Evolutionary conservation across 2,888 invertebrate species (phyloP).

Genomic region (Serripes groenlandicus): DNA sequence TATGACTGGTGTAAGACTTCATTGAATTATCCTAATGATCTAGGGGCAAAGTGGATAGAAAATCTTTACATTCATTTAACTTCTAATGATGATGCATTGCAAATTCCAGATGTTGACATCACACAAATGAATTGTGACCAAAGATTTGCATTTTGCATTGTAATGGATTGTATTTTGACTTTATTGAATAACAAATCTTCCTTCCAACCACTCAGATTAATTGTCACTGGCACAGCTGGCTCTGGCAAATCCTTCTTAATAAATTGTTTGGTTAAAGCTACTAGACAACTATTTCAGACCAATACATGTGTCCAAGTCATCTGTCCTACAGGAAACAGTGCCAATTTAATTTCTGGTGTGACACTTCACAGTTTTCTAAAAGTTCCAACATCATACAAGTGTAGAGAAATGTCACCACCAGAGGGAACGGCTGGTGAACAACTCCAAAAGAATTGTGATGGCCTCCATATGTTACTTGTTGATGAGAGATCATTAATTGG

Average conservation of each 20-base stretch:
- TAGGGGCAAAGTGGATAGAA: constrained; percentile 27
- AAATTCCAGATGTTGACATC: constrained; percentile 50
- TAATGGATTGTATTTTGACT: constrained; percentile 52
- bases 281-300: constrained; percentile 39
- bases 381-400: constrained; percentile 49
- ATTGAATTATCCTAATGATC: constrained; percentile 34
- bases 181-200: constrained; percentile 15
- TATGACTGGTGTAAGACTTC: constrained; percentile 33
- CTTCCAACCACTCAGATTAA: constrained; percentile 46
- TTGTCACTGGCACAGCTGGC: constrained; percentile 66
- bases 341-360: constrained; percentile 63
- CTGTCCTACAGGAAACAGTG: constrained; percentile 70
- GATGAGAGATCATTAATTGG: constrained; percentile 69
- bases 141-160: constrained; percentile 61
- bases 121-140: constrained; percentile 58
- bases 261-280: constrained; percentile 62
- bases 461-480: constrained; percentile 57
- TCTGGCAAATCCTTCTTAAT: constrained; percentile 65
- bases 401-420: constrained; percentile 57
- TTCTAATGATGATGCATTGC: not conserved
- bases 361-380: constrained; percentile 68
- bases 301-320: constrained; percentile 63
- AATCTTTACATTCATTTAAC: not conserved
- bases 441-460: constrained; percentile 58
- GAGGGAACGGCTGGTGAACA: constrained; percentile 53